These are phyloP conservation scores for Dromas ardeola DNA, from an alignment of 2,113 vertebrate genomes.

Conservation along the genomic window DNA sequence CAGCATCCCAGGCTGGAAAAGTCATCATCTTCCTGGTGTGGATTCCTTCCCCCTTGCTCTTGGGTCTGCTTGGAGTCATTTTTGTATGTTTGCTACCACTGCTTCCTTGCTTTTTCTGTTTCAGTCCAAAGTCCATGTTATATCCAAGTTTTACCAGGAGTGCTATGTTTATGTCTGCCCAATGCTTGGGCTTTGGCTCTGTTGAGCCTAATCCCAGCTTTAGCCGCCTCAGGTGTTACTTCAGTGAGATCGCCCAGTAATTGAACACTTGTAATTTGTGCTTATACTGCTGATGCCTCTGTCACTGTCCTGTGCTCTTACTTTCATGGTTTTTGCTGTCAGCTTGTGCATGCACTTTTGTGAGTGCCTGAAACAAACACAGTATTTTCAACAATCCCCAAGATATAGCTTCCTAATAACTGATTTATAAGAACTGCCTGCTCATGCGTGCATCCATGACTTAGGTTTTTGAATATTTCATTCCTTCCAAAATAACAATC, in stretches of 20 bases:
- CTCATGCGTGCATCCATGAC: background rate
- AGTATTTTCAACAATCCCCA: background rate
- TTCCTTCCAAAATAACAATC: background rate
- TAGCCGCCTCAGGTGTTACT: background rate
- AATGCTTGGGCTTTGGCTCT: background rate
- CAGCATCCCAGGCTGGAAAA: background rate
- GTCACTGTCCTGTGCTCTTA: background rate
- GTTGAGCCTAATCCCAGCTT: background rate
- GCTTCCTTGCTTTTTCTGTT: background rate
- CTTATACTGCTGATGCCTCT: background rate
- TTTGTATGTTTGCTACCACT: background rate
- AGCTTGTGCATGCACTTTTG: background rate
- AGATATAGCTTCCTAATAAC: background rate
- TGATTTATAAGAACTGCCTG: background rate
- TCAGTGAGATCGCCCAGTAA: background rate
- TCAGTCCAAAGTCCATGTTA: rapidly evolving
- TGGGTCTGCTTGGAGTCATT: background rate
- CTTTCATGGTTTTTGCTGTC: background rate
- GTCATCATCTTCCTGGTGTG: background rate
- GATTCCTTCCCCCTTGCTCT: background rate
- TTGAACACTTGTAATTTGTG: background rate
- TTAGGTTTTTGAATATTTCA: background rate
- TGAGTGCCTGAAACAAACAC: background rate
- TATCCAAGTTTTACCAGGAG: background rate
- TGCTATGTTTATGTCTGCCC: background rate